Percentiles rank a stretch among this genome's conserved stretches.
These are phyloP conservation scores for Liasis olivaceus DNA, from an alignment of 2,797 vertebrate species.

Conservation along the genomic window DNA sequence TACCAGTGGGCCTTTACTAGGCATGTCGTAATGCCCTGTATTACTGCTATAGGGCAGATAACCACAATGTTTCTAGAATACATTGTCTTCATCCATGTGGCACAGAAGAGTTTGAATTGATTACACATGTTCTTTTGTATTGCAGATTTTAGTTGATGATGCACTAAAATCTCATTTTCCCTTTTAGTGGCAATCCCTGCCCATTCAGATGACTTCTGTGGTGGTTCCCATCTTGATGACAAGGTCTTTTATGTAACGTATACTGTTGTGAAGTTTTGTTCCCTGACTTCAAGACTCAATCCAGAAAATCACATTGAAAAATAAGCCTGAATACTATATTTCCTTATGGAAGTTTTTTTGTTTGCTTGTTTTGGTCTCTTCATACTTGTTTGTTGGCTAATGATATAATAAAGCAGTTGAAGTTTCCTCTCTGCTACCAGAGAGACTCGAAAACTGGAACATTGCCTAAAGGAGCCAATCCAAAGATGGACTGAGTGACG, in stretches of 20 bases:
- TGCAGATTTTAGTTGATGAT: not conserved
- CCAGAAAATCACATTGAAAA: not conserved
- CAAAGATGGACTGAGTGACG: no score
- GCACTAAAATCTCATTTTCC: not conserved
- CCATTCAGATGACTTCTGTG: not conserved
- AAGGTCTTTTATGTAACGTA: not conserved
- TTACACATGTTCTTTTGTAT: not conserved
- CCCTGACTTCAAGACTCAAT: not conserved
- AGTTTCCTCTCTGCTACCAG: no score
- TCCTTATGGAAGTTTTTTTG: not conserved
- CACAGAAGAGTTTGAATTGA: not conserved
- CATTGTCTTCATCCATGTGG: not conserved
- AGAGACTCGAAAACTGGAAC: no score
- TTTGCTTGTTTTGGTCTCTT: not conserved
- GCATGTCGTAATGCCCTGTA: not conserved
- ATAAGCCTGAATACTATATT: not conserved
- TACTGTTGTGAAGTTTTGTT: not conserved
- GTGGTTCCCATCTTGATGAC: not conserved
- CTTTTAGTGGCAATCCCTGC: not conserved
- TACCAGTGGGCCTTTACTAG: not conserved
- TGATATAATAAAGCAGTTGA: no score
- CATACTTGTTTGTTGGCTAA: not conserved
- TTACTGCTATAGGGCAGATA: not conserved
- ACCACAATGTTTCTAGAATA: no score
- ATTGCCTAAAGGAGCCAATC: no score